phyloP scores from a whole-genome alignment of 2,113 vertebrate genomes.

The Budorcas taxicolor region DNA sequence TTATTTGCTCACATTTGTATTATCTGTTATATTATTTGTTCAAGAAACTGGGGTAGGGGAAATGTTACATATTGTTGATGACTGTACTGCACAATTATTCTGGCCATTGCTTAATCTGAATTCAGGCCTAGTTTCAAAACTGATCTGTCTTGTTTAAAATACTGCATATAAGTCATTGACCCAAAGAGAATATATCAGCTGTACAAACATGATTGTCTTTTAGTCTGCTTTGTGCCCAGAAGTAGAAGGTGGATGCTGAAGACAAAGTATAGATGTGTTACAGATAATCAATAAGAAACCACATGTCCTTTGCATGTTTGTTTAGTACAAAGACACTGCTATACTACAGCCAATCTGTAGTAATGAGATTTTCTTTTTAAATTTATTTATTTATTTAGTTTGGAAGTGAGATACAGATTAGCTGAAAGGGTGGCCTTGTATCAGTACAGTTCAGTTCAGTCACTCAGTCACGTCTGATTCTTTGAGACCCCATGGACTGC shows the following conservation, averaged over 20 bases:
- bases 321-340: neutral
- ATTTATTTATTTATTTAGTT: neutral
- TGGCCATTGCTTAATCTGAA: neutral
- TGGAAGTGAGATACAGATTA: neutral
- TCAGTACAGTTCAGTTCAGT: neutral
- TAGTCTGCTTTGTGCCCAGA: neutral
- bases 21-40: neutral
- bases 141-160: neutral
- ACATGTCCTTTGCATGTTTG: neutral
- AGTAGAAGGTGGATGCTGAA: neutral
- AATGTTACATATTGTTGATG: neutral
- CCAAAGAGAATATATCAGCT: neutral
- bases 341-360: neutral
- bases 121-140: neutral
- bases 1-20: neutral
- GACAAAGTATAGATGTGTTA: neutral
- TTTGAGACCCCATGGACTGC: neutral
- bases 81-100: neutral
- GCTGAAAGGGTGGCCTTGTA: neutral
- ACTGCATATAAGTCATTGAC: neutral
- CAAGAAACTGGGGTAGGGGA: neutral
- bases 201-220: fast-evolving
- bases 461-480: neutral
- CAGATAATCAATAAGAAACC: neutral
- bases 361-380: neutral